Evolutionary conservation across 2,797 vertebrate species (phyloP).

Genomic region (Enteromius paludinosus): DNA sequence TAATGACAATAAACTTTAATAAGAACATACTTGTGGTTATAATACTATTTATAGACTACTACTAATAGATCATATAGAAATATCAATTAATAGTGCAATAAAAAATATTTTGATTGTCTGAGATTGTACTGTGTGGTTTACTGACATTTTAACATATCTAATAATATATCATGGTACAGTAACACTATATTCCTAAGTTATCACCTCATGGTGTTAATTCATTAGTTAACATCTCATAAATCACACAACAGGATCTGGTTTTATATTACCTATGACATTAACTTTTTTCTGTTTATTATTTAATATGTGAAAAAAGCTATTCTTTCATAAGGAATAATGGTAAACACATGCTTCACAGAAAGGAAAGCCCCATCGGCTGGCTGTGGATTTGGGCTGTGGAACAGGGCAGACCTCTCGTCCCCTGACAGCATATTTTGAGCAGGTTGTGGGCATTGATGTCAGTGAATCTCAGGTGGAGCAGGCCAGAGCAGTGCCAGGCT

Average conservation of each 20-base stretch:
- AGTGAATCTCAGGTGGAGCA: constrained; percentile 76
- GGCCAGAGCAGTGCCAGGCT: constrained; percentile 67
- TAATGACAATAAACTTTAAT: background rate
- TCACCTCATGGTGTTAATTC: background rate
- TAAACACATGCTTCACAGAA: constrained; percentile 62
- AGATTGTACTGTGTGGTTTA: background rate
- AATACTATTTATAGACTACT: background rate
- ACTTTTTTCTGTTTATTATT: background rate
- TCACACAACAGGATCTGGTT: background rate
- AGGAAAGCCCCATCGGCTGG: constrained; percentile 68
- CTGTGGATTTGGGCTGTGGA: constrained; percentile 80
- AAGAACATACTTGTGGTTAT: background rate
- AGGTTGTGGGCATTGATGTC: constrained; percentile 76
- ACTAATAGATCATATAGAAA: background rate
- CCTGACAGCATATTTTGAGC: constrained; percentile 72
- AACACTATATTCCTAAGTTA: background rate
- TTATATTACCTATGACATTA: background rate
- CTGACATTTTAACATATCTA: background rate
- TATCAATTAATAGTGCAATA: background rate
- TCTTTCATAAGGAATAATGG: background rate
- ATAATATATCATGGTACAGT: background rate
- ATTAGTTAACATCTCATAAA: background rate
- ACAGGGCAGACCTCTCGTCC: constrained; percentile 75
- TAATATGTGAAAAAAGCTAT: background rate
- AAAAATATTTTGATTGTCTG: background rate